Evolutionary conservation across 2,797 vertebrate species (phyloP).

Genomic region (Nasua narica): DNA sequence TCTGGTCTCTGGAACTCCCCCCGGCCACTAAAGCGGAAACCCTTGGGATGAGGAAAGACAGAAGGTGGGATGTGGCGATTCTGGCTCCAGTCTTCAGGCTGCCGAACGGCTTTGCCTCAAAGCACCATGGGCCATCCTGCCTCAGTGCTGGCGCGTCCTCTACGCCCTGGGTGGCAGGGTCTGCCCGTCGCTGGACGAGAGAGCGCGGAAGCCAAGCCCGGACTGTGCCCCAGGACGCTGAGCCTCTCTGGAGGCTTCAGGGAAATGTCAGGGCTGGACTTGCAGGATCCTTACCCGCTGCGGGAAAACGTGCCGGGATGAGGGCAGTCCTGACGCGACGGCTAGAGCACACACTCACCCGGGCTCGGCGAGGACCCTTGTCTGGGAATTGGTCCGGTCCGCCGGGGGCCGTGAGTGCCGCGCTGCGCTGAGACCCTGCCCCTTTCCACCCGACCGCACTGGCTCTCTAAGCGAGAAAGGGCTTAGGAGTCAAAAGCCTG

Average conservation of each 20-base stretch:
- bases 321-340: fast-evolving
- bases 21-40: fast-evolving
- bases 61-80: background rate
- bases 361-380: fast-evolving
- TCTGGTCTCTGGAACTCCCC: fast-evolving
- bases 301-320: fast-evolving
- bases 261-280: background rate
- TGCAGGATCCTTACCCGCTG: background rate
- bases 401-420: fast-evolving
- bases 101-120: fast-evolving
- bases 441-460: background rate
- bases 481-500: background rate
- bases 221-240: fast-evolving
- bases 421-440: too few relatives aligned
- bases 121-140: fast-evolving
- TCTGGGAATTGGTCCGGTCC: background rate
- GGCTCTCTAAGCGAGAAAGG: background rate
- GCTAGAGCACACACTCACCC: background rate
- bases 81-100: background rate
- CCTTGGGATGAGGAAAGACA: background rate
- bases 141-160: background rate
- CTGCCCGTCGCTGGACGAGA: background rate
- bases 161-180: fast-evolving
- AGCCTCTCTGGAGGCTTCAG: background rate
- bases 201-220: fast-evolving